Conservation (phyloP, 2,888 invertebrate species). For the Agonopterix subpropinquella region DNA sequence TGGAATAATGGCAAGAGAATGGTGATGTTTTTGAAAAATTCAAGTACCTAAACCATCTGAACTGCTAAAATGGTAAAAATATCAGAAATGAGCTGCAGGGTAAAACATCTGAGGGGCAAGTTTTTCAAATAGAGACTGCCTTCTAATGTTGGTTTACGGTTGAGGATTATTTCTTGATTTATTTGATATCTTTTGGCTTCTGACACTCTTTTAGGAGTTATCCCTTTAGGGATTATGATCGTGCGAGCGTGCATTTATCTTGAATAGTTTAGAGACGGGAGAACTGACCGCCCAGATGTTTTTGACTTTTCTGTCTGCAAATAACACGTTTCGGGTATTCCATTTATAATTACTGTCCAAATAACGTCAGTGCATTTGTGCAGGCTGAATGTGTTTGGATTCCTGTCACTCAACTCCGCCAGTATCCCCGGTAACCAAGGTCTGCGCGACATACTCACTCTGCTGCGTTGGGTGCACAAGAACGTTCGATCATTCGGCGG, state of each 20-base stretch:
- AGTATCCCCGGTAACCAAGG: slow-evolving; percentile 62
- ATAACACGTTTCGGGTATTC: not conserved
- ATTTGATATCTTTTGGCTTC: too few relatives aligned
- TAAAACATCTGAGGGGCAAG: too few relatives aligned
- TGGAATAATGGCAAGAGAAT: too few relatives aligned
- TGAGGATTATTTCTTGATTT: too few relatives aligned
- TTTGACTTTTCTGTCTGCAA: not conserved
- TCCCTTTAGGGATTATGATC: too few relatives aligned
- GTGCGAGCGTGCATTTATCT: not conserved
- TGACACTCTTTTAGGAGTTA: too few relatives aligned
- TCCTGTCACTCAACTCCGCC: slow-evolving; percentile 50
- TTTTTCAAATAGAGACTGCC: too few relatives aligned
- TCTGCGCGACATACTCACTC: slow-evolving; percentile 53
- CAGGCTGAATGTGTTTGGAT: slow-evolving; percentile 63
- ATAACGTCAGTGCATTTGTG: slow-evolving; percentile 6
- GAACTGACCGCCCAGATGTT: not conserved
- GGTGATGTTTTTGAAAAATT: too few relatives aligned
- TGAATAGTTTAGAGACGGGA: not conserved
- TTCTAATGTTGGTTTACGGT: too few relatives aligned
- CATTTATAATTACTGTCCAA: not conserved
- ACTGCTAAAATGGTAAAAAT: too few relatives aligned
- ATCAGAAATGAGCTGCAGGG: too few relatives aligned
- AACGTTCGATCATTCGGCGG: slow-evolving; percentile 59
- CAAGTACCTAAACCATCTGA: too few relatives aligned
- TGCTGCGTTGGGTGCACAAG: slow-evolving; percentile 53